Conservation (phyloP, 2,113 vertebrate species). For the Callaeas wilsoni region DNA sequence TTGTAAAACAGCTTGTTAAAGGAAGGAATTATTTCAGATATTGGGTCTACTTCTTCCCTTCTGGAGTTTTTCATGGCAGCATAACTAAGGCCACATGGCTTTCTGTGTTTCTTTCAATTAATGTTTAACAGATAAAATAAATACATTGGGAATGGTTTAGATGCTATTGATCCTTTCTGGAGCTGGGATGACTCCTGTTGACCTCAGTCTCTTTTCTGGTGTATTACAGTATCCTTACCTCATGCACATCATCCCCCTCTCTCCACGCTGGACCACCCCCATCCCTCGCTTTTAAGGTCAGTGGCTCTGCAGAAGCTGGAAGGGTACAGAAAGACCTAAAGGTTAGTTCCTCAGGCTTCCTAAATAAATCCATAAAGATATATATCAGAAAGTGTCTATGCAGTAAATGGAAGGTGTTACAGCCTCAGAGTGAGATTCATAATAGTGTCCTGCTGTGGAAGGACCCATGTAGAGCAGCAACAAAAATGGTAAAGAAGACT, state of each 20-base stretch:
- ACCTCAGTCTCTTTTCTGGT: not conserved
- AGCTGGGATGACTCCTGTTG: not conserved
- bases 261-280: rapidly evolving
- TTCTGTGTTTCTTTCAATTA: not conserved
- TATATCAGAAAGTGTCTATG: not conserved
- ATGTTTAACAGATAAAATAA: not conserved
- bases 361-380: not conserved
- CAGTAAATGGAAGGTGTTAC: not conserved
- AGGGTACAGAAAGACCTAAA: not conserved
- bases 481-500: not conserved
- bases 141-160: rapidly evolving
- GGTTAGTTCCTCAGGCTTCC: not conserved
- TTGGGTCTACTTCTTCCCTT: not conserved
- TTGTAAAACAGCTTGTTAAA: not conserved
- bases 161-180: not conserved
- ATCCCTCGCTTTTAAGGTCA: not conserved
- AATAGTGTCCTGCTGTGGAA: not conserved
- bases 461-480: not conserved
- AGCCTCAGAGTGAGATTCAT: not conserved
- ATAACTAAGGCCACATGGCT: not conserved
- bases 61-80: not conserved
- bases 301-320: not conserved
- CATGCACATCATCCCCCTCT: too few relatives aligned
- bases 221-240: not conserved
- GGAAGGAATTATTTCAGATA: not conserved